phyloP scores from a whole-genome alignment of 2,797 vertebrate species.

The Chloroceryle amazona region DNA sequence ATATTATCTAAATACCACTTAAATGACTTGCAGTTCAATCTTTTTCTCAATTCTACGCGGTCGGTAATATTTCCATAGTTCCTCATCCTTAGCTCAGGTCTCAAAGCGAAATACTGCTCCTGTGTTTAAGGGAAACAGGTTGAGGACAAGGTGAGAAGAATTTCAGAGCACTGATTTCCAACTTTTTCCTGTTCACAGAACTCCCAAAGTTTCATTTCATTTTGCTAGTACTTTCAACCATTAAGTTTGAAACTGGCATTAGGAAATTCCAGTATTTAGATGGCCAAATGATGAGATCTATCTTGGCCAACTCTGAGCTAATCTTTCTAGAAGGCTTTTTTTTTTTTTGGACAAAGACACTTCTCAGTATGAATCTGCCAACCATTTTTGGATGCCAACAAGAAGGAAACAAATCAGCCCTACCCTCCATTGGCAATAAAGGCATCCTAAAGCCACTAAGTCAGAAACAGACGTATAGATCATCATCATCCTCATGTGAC shows the following conservation, averaged over 20 bases:
- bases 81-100: constrained; percentile 89
- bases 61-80: constrained; percentile 91
- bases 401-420: not conserved
- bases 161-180: not conserved
- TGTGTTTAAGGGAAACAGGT: constrained; percentile 26
- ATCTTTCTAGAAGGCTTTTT: not conserved
- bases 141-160: not conserved
- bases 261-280: not conserved
- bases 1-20: constrained; percentile 95
- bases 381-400: not conserved
- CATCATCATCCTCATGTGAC: not conserved
- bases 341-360: not conserved
- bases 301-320: not conserved
- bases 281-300: not conserved
- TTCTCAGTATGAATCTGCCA: not conserved
- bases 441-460: not conserved
- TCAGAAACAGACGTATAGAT: not conserved
- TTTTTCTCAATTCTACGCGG: constrained; percentile 87
- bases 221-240: not conserved
- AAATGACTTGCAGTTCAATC: constrained; percentile 90
- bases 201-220: not conserved
- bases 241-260: not conserved
- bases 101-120: constrained; percentile 95
- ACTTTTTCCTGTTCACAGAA: not conserved
- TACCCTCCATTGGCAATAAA: not conserved